Conservation (phyloP, 2,888 invertebrate species). For the Chromoteleia sp. region DNA sequence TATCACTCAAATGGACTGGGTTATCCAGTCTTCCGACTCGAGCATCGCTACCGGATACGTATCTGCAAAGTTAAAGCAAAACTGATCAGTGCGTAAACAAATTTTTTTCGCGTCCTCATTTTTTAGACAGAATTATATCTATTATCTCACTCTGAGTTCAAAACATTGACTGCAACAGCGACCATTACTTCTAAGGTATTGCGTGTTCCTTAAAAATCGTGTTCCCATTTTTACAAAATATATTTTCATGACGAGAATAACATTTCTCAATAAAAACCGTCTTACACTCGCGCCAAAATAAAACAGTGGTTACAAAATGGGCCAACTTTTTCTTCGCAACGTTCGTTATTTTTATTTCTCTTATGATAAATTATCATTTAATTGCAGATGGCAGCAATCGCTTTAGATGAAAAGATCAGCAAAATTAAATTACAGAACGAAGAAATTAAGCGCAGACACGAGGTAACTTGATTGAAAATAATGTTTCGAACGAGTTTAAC, state of each 20-base stretch:
- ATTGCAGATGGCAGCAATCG: conserved; percentile 78
- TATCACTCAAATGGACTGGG: conserved; percentile 9
- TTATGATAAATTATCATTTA: conserved; percentile 2
- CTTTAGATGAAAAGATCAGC: conserved; percentile 82
- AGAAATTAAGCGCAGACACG: conserved; percentile 81
- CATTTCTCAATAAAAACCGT: not conserved
- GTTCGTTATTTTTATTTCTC: not conserved
- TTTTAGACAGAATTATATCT: not conserved
- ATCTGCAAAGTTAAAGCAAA: no score
- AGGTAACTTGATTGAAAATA: conserved; percentile 73
- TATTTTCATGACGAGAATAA: not conserved
- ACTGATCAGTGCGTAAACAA: not conserved
- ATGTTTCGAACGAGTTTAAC: no score
- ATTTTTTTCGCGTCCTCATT: not conserved
- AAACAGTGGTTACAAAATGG: no score
- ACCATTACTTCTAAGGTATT: conserved; percentile 23
- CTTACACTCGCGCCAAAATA: no score
- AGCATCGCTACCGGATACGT: not conserved
- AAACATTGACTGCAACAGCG: not conserved
- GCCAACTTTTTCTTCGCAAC: not conserved
- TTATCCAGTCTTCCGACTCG: conserved; percentile 1
- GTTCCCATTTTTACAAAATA: not conserved
- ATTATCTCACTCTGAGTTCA: not conserved
- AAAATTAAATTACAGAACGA: conserved; percentile 82
- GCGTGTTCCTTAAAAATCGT: not conserved